phyloP scores from a whole-genome alignment of 2,797 vertebrate genomes.

The Epinephelus awoara region DNA sequence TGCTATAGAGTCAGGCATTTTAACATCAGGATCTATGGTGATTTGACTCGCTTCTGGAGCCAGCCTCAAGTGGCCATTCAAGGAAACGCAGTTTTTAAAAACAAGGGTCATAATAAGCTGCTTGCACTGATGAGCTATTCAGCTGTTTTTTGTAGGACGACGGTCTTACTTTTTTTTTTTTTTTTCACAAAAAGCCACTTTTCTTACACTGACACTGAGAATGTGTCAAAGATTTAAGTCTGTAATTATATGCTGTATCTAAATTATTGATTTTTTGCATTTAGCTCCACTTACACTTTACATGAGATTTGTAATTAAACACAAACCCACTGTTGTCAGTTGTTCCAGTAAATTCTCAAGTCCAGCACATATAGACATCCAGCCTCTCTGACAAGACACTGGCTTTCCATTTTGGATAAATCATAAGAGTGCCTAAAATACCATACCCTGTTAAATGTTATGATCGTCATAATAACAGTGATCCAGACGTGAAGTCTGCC shows the following conservation, averaged over 20 bases:
- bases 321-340: neutral
- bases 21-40: no score
- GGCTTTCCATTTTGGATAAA: conserved; percentile 51
- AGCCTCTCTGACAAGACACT: conserved; percentile 22
- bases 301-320: neutral
- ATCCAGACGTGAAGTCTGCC: conserved; percentile 71
- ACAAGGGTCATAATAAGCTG: no score
- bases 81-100: no score
- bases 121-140: no score
- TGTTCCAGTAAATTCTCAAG: conserved; percentile 5
- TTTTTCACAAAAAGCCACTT: neutral
- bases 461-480: conserved; percentile 74
- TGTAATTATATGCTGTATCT: neutral
- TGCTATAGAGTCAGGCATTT: no score
- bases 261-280: neutral
- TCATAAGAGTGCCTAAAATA: conserved; percentile 51
- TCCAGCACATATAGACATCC: conserved; percentile 23
- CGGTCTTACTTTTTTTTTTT: no score
- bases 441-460: conserved; percentile 48
- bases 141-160: no score
- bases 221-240: neutral
- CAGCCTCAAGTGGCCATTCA: no score
- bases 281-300: neutral
- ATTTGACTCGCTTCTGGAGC: no score
- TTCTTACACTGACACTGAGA: neutral